Conservation (phyloP, 92 coral and sea anemone genomes). For the Diadumene lineata region DNA sequence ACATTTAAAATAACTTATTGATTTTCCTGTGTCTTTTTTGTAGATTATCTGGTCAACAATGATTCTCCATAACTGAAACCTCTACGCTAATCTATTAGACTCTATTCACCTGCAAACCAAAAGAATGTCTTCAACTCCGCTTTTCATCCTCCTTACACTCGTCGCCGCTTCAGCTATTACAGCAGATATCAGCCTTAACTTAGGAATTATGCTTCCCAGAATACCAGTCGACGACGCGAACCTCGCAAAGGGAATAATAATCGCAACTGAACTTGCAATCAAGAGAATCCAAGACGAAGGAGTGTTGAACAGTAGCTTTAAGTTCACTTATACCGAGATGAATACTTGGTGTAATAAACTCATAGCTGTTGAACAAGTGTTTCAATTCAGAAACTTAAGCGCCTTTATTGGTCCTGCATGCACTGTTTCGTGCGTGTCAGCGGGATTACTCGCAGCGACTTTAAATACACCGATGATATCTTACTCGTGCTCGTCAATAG, state of each 20-base stretch:
- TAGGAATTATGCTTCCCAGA: constrained; percentile 67
- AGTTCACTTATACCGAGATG: constrained; percentile 47
- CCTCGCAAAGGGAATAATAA: constrained; percentile 60
- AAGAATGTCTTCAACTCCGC: background rate
- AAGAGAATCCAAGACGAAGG: constrained; percentile 42
- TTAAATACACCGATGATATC: constrained; percentile 84
- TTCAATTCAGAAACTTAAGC: constrained; percentile 38
- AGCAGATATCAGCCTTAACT: constrained; percentile 8
- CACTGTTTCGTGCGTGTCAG: constrained; percentile 61
- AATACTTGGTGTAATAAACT: constrained; percentile 61
- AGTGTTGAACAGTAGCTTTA: constrained; percentile 44
- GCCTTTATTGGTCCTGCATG: constrained; percentile 87
- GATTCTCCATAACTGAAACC: background rate
- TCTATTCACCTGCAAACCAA: background rate
- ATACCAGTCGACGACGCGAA: constrained; percentile 29
- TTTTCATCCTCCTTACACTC: background rate
- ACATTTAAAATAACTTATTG: no score
- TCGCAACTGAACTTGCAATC: constrained; percentile 52
- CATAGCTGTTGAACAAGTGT: constrained; percentile 48
- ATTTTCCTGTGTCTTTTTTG: no score
- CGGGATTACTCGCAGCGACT: constrained; percentile 64
- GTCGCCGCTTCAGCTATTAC: background rate
- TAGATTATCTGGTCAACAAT: background rate
- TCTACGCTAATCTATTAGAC: background rate
- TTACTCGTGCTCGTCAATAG: constrained; percentile 76